phyloP scores from a whole-genome alignment of 1,140 invertebrate genomes.

The Gonioctena quinquepunctata region DNA sequence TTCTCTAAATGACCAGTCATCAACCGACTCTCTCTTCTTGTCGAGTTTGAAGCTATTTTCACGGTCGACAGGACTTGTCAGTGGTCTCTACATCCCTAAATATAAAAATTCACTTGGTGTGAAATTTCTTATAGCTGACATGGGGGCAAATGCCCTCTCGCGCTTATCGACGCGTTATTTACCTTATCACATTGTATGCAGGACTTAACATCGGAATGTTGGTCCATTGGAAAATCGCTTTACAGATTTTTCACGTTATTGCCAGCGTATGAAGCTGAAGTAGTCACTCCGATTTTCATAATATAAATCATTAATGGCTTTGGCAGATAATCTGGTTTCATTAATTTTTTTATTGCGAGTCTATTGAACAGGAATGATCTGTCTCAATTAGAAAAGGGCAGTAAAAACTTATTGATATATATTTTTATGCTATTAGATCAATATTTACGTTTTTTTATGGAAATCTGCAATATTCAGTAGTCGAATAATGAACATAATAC shows the following conservation, averaged over 20 bases:
- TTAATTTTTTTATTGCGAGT: too few relatives aligned
- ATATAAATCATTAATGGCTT: too few relatives aligned
- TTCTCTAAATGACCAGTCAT: too few relatives aligned
- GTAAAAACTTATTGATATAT: too few relatives aligned
- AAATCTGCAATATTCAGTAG: too few relatives aligned
- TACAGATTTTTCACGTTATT: constrained; percentile 28
- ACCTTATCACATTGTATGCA: constrained; percentile 51
- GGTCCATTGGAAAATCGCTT: constrained; percentile 46
- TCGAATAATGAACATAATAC: too few relatives aligned
- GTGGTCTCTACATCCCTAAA: constrained; percentile 44
- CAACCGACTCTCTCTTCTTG: neutral
- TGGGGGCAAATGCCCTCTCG: constrained; percentile 21
- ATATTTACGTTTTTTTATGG: too few relatives aligned
- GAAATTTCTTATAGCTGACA: constrained; percentile 49
- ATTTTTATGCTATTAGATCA: too few relatives aligned
- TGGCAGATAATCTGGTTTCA: too few relatives aligned
- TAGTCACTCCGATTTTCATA: too few relatives aligned
- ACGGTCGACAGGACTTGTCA: constrained; percentile 32
- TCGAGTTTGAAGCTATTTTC: constrained; percentile 43
- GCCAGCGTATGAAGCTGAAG: neutral
- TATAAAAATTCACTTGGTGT: constrained; percentile 52
- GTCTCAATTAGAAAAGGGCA: too few relatives aligned
- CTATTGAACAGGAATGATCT: too few relatives aligned
- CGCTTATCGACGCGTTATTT: constrained; percentile 46
- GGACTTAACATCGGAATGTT: constrained; percentile 46